A percentile compares a stretch with the other conserved stretches of the same genome.
Conservation (phyloP, 2,113 vertebrate species). For the Uria lomvia region DNA sequence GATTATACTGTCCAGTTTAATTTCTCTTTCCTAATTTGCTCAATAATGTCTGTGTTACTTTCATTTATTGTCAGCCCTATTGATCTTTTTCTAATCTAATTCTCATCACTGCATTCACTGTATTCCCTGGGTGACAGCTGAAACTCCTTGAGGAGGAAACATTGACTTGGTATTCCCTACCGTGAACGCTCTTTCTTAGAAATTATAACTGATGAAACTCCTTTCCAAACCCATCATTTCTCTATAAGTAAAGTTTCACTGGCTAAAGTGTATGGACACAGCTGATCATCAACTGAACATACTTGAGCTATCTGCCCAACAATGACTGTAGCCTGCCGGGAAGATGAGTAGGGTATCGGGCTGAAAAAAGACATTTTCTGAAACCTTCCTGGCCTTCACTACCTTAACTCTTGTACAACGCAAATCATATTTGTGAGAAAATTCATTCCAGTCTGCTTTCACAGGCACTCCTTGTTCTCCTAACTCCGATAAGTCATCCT, state of each 20-base stretch:
- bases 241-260: neutral
- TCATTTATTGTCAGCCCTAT: conserved; percentile 71
- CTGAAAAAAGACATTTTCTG: neutral
- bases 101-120: conserved; percentile 59
- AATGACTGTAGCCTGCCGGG: neutral
- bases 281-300: neutral
- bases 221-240: neutral
- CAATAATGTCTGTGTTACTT: conserved; percentile 70
- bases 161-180: conserved; percentile 22
- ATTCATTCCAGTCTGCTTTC: neutral
- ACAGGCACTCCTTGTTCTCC: neutral
- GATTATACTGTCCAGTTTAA: conserved; percentile 62
- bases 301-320: neutral
- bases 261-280: neutral
- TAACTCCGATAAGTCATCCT: neutral
- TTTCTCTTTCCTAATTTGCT: conserved; percentile 69
- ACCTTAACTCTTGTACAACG: neutral
- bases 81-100: conserved; percentile 72
- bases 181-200: neutral
- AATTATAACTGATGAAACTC: conserved; percentile 20
- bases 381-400: neutral
- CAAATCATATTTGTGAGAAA: neutral
- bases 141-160: conserved; percentile 66
- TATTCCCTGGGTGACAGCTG: conserved; percentile 55
- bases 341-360: neutral